Evolutionary conservation across 64 coral and sea anemone genomes (phyloP), one percentile per base, ranked within the genome.

Genomic region (Actinia equina): DNA sequence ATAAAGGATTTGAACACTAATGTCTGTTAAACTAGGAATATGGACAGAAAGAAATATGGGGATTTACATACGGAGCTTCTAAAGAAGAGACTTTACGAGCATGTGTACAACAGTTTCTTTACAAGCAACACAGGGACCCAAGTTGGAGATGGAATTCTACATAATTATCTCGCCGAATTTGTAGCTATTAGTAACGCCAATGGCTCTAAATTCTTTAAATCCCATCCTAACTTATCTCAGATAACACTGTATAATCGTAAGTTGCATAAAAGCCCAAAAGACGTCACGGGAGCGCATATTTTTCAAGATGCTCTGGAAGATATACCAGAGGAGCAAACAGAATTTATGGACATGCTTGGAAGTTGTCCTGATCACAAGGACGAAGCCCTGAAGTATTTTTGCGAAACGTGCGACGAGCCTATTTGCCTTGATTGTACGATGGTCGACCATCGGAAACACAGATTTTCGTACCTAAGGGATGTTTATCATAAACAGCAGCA

Each of bases 401-500:
- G 94, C 79, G 91, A 96, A 82, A 93, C 88, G 16, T 96, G 94
- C 25, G 94, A 96, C 23, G 94, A 96, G 20, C 94, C 85, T 7
- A 96, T 96, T 81, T 96, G 94, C 25, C 63, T 96, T 4, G 94
- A 96, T 64, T 96, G 94, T 12, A 96, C 94, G 1, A 87, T 67
- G 22, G 26, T 57, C 0, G 94, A 96, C 20, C 94, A 96, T 63
- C 81, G 94, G 88, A 96, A 96, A 81, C 94, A 96, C 81, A 88
- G 85, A 49, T 96, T 93, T 90, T 96, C 89, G 25, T 96, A 96
- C 86, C 88, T 96, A 44, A 87, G 92, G 51, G 94, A 96, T 19
- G 85, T 96, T 86, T 96, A 96, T 83, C 94, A 96, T 81, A 96
- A 93, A 62, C 92, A 96, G 61, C 89, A 90, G 52, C 94, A 96